Conservation (phyloP, 2,797 vertebrate genomes). For the Prunella strophiata region DNA sequence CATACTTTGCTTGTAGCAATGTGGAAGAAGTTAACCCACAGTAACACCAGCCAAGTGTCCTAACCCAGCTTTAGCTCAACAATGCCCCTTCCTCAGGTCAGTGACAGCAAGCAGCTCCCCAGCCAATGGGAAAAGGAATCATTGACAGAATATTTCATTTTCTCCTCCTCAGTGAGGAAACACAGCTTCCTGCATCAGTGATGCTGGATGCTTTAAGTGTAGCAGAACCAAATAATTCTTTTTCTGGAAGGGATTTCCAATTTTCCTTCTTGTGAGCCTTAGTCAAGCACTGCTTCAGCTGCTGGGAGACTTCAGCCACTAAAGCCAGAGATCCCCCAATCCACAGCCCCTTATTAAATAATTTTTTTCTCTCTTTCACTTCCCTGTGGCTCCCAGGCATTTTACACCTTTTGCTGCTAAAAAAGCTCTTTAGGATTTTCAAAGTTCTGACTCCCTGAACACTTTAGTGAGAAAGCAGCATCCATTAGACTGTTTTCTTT, state of each 20-base stretch:
- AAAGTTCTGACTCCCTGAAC: background rate
- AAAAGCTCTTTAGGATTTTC: conserved; percentile 6
- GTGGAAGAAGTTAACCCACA: background rate
- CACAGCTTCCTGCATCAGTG: background rate
- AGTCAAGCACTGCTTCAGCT: background rate
- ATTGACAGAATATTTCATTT: background rate
- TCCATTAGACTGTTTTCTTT: background rate
- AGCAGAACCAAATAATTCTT: background rate
- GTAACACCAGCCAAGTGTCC: background rate
- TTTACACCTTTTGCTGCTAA: background rate
- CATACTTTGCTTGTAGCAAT: background rate
- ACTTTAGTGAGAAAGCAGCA: background rate
- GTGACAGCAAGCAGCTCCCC: background rate
- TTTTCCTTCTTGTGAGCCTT: background rate
- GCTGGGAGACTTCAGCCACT: background rate
- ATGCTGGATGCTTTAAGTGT: background rate
- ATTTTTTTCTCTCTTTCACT: background rate
- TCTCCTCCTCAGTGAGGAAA: background rate
- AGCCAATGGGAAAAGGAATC: background rate
- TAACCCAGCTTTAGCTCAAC: background rate
- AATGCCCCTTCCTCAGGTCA: background rate
- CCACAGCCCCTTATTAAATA: background rate
- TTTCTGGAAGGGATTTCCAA: background rate
- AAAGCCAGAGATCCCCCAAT: background rate
- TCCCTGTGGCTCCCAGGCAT: background rate